Evolutionary conservation across 2,797 vertebrate species (phyloP).

Genomic region (Pantherophis vulpinus): DNA sequence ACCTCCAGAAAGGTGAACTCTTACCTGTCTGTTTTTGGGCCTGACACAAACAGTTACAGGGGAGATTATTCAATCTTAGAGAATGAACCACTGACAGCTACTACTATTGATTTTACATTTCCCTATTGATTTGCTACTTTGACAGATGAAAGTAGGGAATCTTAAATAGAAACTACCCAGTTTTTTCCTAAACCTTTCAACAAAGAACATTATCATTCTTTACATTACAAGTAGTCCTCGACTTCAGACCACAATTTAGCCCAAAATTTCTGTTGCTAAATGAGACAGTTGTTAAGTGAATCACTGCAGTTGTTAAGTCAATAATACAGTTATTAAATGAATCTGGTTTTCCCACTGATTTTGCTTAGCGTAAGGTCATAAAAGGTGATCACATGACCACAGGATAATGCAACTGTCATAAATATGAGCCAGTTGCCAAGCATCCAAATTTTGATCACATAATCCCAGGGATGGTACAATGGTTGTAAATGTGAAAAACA

Average conservation of each 20-base stretch:
- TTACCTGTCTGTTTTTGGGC: not conserved
- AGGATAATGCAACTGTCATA: not conserved
- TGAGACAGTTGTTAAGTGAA: not conserved
- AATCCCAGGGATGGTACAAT: not conserved
- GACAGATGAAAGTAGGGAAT: not conserved
- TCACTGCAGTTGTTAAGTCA: not conserved
- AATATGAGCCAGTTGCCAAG: not conserved
- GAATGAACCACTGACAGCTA: not conserved
- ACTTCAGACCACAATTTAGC: not conserved
- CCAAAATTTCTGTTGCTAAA: not conserved
- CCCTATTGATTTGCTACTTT: not conserved
- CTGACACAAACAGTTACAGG: not conserved
- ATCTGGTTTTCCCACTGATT: not conserved
- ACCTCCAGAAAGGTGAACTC: not conserved
- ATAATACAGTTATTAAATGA: not conserved
- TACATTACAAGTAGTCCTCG: not conserved
- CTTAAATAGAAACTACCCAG: not conserved
- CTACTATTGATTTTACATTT: conserved; percentile 6
- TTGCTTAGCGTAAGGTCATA: not conserved
- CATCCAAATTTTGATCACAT: not conserved
- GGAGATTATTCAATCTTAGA: not conserved
- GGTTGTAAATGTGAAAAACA: not conserved
- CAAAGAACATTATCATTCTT: not conserved
- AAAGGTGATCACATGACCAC: not conserved
- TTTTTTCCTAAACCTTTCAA: not conserved